phyloP scores from a whole-genome alignment of 53 echinoderm and acorn worm species.

The Mesocentrotus franciscanus region DNA sequence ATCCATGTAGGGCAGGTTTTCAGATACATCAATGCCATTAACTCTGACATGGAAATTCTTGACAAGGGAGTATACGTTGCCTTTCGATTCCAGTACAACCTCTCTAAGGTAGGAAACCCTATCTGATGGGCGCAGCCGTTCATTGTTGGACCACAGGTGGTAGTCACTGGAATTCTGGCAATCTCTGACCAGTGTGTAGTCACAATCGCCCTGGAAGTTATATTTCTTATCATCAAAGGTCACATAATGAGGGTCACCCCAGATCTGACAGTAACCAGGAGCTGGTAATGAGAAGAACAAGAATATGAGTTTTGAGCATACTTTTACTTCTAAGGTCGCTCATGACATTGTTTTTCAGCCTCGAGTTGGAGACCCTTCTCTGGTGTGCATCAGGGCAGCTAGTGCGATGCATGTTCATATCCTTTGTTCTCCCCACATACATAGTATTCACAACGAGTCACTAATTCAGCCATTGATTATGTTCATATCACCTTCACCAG shows the following conservation, averaged over 20 bases:
- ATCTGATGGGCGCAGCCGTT: constrained; percentile 65
- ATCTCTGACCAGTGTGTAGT: constrained; percentile 66
- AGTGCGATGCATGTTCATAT: neutral
- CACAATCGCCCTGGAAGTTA: constrained; percentile 79
- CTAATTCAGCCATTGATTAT: too few species aligned
- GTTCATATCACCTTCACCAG: too few species aligned
- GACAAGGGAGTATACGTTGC: constrained; percentile 57
- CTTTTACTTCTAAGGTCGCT: too few species aligned
- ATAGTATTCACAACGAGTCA: neutral
- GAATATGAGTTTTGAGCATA: neutral
- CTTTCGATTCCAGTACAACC: constrained; percentile 63
- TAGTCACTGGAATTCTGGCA: constrained; percentile 44
- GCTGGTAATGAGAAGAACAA: neutral
- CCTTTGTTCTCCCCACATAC: constrained; percentile 67
- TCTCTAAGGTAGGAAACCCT: constrained; percentile 73
- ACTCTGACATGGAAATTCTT: constrained; percentile 66
- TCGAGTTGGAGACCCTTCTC: too few species aligned
- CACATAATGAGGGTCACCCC: constrained; percentile 76
- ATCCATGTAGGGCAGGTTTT: constrained; percentile 70
- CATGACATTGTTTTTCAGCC: too few species aligned
- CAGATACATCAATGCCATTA: constrained; percentile 70
- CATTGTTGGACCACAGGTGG: constrained; percentile 74
- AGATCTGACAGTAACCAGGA: constrained; percentile 67
- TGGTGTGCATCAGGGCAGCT: too few species aligned
- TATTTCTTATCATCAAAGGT: constrained; percentile 73